Evolutionary conservation across 2,797 vertebrate genomes (phyloP), one percentile per base, ranked within the genome.

Genomic region (Orientallactaga sibirica): DNA sequence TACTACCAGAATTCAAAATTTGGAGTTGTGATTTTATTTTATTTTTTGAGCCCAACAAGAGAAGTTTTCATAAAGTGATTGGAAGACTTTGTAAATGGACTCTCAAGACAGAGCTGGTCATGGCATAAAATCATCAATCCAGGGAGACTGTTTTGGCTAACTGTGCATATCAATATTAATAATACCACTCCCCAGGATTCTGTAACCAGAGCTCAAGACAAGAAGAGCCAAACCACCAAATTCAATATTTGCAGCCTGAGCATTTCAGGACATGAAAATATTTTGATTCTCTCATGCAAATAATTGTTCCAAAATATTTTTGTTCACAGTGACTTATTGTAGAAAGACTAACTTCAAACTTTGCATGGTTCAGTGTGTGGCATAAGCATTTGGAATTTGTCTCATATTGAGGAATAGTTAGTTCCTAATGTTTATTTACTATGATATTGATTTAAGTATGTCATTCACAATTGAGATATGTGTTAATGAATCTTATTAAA

Each of bases 191-290:
- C 90, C 94, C 76, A 74, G 71, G 88, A 93, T 92, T 93, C 95
- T 27, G 70, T 80, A 95, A 92, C 95, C 77, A 87, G 90, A 95
- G 27, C 82, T 91, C 27, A 67, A 74, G 83, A 27, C 94, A 90
- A 92, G 78, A 85, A 81, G 94, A 93, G 97, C 93, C 96, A 97
- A 96, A 94, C 97, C 96, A 96, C 95, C 64, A 74, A 96, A 96
- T 95, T 97, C 93, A 96, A 87, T 95, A 96, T 93, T 94, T 89
- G 33, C 61, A 93, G 92, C 37, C 94, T 92, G 81, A 58, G 55
- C 55, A 58, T 96, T 96, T 95, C 80, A 92, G 80, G 80, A 95
- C 37, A 37, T 93, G 80, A 93, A 97, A 95, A 97, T 95, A 96
- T 95, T 97, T 95, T 96, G 73, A 68, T 95, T 95, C 73, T 94